phyloP scores from a whole-genome alignment of 2,888 invertebrate genomes.

The Cenopis cana region DNA sequence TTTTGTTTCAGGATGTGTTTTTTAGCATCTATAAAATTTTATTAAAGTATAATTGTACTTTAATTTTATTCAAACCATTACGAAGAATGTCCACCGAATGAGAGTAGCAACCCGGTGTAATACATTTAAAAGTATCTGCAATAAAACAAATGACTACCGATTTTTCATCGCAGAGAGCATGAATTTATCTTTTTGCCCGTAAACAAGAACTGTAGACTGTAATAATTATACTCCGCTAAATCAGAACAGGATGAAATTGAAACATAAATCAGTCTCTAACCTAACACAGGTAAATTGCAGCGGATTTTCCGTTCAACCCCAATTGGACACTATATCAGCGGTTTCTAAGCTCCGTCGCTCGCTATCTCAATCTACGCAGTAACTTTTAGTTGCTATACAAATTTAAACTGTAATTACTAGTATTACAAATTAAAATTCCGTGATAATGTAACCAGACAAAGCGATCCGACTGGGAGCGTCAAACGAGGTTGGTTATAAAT shows the following conservation, averaged over 20 bases:
- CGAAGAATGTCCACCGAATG: no score
- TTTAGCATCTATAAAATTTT: no score
- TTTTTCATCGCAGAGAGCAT: neutral
- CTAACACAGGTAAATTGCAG: slow-evolving; percentile 3
- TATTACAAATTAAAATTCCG: neutral
- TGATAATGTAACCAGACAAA: no score
- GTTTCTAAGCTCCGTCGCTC: slow-evolving; percentile 21
- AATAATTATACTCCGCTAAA: slow-evolving; percentile 6
- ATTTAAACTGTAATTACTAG: neutral
- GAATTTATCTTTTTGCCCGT: neutral
- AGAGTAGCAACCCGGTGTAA: neutral
- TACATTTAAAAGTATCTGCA: neutral
- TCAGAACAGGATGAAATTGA: slow-evolving; percentile 2
- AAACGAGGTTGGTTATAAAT: no score
- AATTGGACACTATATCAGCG: slow-evolving; percentile 34
- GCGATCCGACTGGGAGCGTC: no score
- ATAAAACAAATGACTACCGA: neutral
- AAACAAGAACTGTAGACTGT: neutral
- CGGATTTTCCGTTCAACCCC: slow-evolving; percentile 16
- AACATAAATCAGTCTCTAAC: slow-evolving; percentile 3
- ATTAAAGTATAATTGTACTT: no score
- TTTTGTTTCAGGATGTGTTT: no score
- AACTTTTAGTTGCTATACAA: neutral
- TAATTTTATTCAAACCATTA: no score
- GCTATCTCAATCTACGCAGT: neutral